Evolutionary conservation across 2,113 vertebrate species (phyloP).

Genomic region (sheep (Ovis aries)): ARS-UI_Ramb_v3.0 NC_056077.1:39066001-39066500

Average conservation of each 20-base stretch:
- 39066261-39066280: neutral
- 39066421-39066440: neutral
- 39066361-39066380: neutral
- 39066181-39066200: neutral
- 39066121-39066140: rapidly evolving
- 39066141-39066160: neutral
- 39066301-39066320: neutral
- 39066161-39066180: neutral
- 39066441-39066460: neutral
- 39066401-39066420: neutral
- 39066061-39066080: neutral
- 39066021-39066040: neutral
- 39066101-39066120: neutral
- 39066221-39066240: neutral
- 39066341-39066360: neutral
- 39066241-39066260: neutral
- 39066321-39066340: neutral
- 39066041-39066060: neutral
- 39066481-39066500: neutral
- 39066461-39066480: neutral
- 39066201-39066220: neutral
- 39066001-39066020: neutral
- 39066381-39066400: neutral
- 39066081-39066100: neutral
- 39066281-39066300: neutral